Evolutionary conservation across 2,797 vertebrate genomes (phyloP).

Genomic region (Ctenopoma multispine): DNA sequence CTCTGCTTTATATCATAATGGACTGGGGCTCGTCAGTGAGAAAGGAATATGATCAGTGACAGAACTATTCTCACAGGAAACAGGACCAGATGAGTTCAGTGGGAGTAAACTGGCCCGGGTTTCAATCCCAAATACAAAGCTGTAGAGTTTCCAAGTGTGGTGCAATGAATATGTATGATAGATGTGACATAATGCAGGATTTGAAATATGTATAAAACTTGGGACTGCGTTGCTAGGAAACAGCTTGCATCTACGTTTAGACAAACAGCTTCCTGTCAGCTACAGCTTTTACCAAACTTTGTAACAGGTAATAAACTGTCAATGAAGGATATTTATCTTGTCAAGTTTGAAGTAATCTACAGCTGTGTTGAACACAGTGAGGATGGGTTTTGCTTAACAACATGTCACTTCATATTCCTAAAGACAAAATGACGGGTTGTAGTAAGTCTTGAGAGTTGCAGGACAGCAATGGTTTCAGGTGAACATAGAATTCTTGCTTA

Average conservation of each 20-base stretch:
- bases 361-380: slow-evolving; percentile 39
- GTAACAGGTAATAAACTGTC: slow-evolving; percentile 56
- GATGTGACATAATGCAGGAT: slow-evolving; percentile 33
- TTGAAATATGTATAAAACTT: slow-evolving; percentile 55
- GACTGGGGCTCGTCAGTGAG: slow-evolving; percentile 37
- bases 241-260: slow-evolving; percentile 38
- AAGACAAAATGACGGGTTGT: slow-evolving; percentile 26
- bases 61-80: slow-evolving; percentile 58
- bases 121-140: slow-evolving; percentile 33
- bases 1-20: slow-evolving; percentile 48
- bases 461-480: slow-evolving; percentile 30
- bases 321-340: slow-evolving; percentile 58
- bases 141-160: background rate
- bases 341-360: slow-evolving; percentile 34
- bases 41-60: slow-evolving; percentile 47
- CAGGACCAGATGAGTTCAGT: slow-evolving; percentile 40
- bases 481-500: slow-evolving; percentile 25
- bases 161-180: slow-evolving; percentile 43
- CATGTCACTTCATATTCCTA: slow-evolving; percentile 46
- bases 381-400: slow-evolving; percentile 28
- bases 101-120: slow-evolving; percentile 34
- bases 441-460: slow-evolving; percentile 9
- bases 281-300: slow-evolving; percentile 31
- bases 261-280: slow-evolving; percentile 55
- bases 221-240: slow-evolving; percentile 58